Percentiles rank a stretch among this genome's conserved stretches.
phyloP scores from a whole-genome alignment of 2,113 vertebrate species.

The Brienomyrus brachyistius region DNA sequence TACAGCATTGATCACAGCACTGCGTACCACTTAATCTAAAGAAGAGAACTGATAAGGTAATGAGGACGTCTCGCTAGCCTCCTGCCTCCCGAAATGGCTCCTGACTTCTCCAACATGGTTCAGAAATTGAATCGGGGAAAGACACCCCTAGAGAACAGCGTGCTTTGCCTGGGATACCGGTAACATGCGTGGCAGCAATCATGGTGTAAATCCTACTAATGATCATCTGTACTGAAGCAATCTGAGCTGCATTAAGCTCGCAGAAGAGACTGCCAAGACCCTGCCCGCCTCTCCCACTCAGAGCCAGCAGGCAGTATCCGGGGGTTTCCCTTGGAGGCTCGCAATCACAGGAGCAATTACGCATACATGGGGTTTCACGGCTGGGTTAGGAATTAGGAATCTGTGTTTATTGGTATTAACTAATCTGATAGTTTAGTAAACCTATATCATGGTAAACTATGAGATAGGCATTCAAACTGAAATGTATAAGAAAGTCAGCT shows the following conservation, averaged over 20 bases:
- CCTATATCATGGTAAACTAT: not conserved
- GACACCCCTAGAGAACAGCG: not conserved
- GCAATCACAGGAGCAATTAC: not conserved
- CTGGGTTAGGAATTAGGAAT: not conserved
- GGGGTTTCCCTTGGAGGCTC: not conserved
- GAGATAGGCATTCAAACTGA: not conserved
- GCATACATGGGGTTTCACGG: not conserved
- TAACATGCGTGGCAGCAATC: not conserved
- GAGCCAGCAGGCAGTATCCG: not conserved
- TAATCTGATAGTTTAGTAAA: too few relatives aligned
- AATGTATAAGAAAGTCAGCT: not conserved
- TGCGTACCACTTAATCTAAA: not conserved
- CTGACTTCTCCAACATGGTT: not conserved
- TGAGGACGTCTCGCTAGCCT: not conserved
- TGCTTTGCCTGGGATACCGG: not conserved
- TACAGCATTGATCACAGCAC: not conserved
- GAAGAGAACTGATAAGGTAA: not conserved
- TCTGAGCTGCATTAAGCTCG: slow-evolving; percentile 41
- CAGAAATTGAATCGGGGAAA: not conserved
- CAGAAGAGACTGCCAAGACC: slow-evolving; percentile 39
- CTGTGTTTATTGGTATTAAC: not conserved
- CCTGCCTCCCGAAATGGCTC: not conserved
- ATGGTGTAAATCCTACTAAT: not conserved
- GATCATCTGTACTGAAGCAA: slow-evolving; percentile 41
- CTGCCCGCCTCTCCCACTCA: not conserved